A percentile compares a stretch with the other conserved stretches of the same genome.
These are phyloP conservation scores for Drosophila borealis DNA, from an alignment of 2,888 invertebrate species.

Conservation along the genomic window DNA sequence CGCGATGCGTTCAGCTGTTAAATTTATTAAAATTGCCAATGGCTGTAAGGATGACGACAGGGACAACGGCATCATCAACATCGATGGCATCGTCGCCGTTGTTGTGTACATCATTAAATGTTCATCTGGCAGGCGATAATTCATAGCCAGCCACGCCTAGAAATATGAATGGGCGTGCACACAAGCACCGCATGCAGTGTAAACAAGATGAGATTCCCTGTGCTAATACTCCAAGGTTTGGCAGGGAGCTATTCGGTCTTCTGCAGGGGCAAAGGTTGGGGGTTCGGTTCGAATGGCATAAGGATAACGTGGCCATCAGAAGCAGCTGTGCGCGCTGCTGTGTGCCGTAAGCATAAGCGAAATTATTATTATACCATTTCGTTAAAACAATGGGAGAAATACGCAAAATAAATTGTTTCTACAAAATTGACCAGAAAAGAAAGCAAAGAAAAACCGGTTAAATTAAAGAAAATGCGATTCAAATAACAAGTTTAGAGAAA, in stretches of 20 bases:
- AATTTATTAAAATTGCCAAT: conserved; percentile 78
- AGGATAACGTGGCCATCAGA: conserved; percentile 63
- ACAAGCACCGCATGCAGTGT: conserved; percentile 18
- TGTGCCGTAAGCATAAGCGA: conserved; percentile 28
- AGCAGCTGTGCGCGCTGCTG: conserved; percentile 49
- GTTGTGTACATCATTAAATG: conserved; percentile 77
- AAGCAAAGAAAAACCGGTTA: not conserved
- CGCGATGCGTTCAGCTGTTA: conserved; percentile 74
- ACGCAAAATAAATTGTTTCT: conserved; percentile 19
- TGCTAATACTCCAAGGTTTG: conserved; percentile 1
- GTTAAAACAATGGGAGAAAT: conserved; percentile 47
- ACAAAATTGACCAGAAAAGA: conserved; percentile 18
- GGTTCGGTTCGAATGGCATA: not conserved
- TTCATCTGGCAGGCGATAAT: conserved; percentile 79
- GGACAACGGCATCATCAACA: conserved; percentile 50
- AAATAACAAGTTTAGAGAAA: conserved; percentile 2
- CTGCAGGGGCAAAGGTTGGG: not conserved
- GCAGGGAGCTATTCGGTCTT: not conserved
- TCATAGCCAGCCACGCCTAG: conserved; percentile 60
- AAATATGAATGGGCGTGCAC: conserved; percentile 4
- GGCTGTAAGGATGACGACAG: conserved; percentile 44
- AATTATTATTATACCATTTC: conserved; percentile 45
- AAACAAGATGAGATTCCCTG: conserved; percentile 41
- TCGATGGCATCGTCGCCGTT: conserved; percentile 41
- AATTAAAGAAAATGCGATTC: conserved; percentile 11